phyloP scores from a whole-genome alignment of 2,888 invertebrate species.

The Drosophila formosana region DNA sequence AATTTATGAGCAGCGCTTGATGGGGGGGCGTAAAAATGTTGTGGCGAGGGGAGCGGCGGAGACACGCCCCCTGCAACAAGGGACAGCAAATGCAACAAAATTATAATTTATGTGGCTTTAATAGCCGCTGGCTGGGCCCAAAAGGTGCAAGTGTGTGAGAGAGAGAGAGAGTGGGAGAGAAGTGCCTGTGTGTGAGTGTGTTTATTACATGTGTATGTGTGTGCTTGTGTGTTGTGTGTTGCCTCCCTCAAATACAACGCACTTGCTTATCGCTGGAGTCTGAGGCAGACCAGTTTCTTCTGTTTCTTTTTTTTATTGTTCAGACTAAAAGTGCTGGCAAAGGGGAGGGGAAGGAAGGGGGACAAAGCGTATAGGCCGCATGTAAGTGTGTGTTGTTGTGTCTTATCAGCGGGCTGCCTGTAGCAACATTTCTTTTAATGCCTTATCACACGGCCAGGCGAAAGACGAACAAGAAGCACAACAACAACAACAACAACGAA shows the following conservation, averaged over 20 bases:
- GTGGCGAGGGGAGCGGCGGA: background rate
- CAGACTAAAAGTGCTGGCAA: conserved; percentile 1
- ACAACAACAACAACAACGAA: conserved; percentile 4
- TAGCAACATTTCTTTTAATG: conserved; percentile 80
- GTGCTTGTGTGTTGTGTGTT: conserved; percentile 11
- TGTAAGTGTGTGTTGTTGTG: conserved; percentile 36
- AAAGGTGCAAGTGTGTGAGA: conserved; percentile 41
- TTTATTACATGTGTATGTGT: background rate
- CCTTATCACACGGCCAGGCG: conserved; percentile 70
- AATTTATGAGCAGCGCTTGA: conserved; percentile 65
- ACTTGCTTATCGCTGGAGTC: conserved; percentile 57
- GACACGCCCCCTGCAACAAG: conserved; percentile 8
- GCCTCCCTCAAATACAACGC: conserved; percentile 25
- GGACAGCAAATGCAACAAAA: conserved; percentile 70
- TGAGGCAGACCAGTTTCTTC: conserved; percentile 51
- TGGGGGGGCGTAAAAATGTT: conserved; percentile 39
- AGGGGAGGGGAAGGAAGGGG: conserved; percentile 3
- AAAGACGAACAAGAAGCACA: conserved; percentile 24
- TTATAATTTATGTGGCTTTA: conserved; percentile 82
- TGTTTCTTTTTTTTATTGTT: conserved; percentile 36
- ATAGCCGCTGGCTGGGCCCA: conserved; percentile 67
- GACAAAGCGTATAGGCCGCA: conserved; percentile 10
- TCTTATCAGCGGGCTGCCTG: conserved; percentile 74
- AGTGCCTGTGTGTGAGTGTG: background rate
- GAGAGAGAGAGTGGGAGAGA: background rate